Conservation (phyloP, 2,113 vertebrate genomes). For the Mesitornis unicolor region DNA sequence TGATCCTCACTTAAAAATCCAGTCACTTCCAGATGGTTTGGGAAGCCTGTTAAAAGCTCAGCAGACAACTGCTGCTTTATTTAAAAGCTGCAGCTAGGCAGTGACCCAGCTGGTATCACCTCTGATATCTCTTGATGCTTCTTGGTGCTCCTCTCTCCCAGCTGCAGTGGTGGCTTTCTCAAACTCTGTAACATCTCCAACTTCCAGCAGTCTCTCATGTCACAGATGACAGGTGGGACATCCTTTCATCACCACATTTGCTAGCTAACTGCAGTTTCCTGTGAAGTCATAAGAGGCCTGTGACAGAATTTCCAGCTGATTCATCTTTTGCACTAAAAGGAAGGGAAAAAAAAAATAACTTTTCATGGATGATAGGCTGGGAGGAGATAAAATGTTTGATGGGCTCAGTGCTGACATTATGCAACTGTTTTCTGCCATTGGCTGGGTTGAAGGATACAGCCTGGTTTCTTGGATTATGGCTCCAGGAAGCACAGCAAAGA, state of each 20-base stretch:
- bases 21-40: neutral
- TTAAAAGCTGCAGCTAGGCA: neutral
- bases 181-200: neutral
- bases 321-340: neutral
- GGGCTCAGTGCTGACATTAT: neutral
- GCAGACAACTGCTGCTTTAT: neutral
- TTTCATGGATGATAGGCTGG: neutral
- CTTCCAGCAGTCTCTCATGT: neutral
- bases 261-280: neutral
- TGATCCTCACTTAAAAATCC: neutral
- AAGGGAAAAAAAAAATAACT: neutral
- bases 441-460: neutral
- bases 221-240: neutral
- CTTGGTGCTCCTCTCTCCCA: neutral
- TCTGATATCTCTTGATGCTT: neutral
- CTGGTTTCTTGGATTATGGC: neutral
- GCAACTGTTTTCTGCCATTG: neutral
- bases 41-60: neutral
- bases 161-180: neutral
- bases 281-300: neutral
- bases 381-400: neutral
- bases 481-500: neutral
- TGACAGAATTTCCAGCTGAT: neutral
- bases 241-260: neutral
- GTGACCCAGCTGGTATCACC: neutral